Evolutionary conservation across 1,140 invertebrate genomes (phyloP), one percentile per base, ranked within the genome.

Genomic region (Zaprionus vittiger): DNA sequence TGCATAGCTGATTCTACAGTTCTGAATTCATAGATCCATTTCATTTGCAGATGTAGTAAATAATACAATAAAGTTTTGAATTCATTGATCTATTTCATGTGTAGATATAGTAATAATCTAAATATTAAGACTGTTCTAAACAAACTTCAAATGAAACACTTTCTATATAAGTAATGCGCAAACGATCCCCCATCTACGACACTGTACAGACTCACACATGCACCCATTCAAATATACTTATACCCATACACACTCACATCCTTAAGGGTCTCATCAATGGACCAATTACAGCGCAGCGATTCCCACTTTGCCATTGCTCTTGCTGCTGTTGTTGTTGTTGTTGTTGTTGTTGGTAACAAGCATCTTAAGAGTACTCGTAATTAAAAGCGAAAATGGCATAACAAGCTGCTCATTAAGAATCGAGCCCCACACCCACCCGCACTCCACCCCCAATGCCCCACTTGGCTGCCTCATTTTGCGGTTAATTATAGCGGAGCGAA

Each of bases 381-480:
- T 91, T 91, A 91, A 89, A 91, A 81, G 47, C 68, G 87, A 80
- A 89, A 91, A 87, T 79, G 82, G 87, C 84, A 92, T 92, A 89
- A 90, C 81, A 89, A 92, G 91, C 91, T 89, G 79, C 91, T 87
- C 86, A 92, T 91, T 92, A 92, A 92, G 80, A 73, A 84, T 73
- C 31, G 41, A 47, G 41, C 41, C n/a, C 15, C n/a, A n/a, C 41
- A n/a, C 7, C 7, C 41, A 26, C 24, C 24, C 24, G 4, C 7
- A 9, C 41, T 34, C 9, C 31, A 34, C 41, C n/a, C n/a, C 41
- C 38, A 2, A n/a, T 17, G 63, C 73, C 62, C 63, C 47, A 52
- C 12, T 52, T 24, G 47, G 17, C 20, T 52, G 47, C 47, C 47
- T 78, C 73, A 78, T 70, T 81, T 80, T 91, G 91, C 72, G 91